These are phyloP conservation scores for Dinomys branickii DNA, from an alignment of 2,113 vertebrate species.

Conservation along the genomic window DNA sequence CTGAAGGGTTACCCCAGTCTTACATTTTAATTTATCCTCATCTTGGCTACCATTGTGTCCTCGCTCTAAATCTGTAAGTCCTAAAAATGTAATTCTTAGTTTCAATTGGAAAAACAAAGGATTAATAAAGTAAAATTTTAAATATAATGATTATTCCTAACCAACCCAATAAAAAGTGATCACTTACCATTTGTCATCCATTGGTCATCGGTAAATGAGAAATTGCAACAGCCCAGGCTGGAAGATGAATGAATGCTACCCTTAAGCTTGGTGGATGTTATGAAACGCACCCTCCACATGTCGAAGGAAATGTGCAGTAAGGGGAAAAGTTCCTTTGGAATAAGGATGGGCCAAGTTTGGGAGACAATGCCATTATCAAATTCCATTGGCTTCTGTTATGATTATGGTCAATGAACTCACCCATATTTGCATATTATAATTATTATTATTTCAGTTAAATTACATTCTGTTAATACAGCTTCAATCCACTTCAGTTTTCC, in stretches of 20 bases:
- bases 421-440: constrained; percentile 45
- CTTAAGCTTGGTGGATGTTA: constrained; percentile 35
- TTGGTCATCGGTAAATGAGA: constrained; percentile 19
- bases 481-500: constrained; percentile 38
- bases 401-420: neutral
- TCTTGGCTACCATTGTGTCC: neutral
- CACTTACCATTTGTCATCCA: constrained; percentile 54
- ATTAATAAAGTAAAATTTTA: constrained; percentile 48
- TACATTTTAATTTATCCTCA: constrained; percentile 51
- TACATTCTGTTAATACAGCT: neutral
- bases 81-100: constrained; percentile 14
- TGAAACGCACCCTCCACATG: constrained; percentile 23
- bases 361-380: neutral
- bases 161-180: constrained; percentile 55
- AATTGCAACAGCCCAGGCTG: constrained; percentile 29
- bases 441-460: constrained; percentile 62
- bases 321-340: neutral
- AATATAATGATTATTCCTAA: constrained; percentile 57
- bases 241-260: neutral
- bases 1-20: neutral
- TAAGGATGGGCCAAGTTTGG: constrained; percentile 15
- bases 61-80: constrained; percentile 31
- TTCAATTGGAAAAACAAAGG: constrained; percentile 29
- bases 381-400: constrained; percentile 28
- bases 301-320: neutral